Conservation (phyloP, 2,113 vertebrate species). For the Oncorhynchus masou region DNA sequence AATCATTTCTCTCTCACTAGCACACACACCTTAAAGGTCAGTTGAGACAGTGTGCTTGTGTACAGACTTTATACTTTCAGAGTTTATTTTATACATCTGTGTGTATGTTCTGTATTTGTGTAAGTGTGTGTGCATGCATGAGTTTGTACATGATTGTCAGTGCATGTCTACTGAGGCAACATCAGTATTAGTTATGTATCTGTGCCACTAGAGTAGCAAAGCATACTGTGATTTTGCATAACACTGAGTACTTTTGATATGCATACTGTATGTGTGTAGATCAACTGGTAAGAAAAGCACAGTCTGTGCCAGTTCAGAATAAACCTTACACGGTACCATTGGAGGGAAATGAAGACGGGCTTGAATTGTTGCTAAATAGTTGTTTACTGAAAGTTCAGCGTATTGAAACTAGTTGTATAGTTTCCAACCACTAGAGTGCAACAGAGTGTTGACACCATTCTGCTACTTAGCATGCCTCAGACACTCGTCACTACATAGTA, state of each 20-base stretch:
- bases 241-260: not conserved
- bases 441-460: not conserved
- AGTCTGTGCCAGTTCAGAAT: not conserved
- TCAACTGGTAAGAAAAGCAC: not conserved
- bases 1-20: not conserved
- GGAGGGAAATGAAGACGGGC: not conserved
- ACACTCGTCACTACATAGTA: not conserved
- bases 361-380: constrained; percentile 4
- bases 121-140: constrained; percentile 37
- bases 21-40: not conserved
- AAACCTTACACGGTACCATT: not conserved
- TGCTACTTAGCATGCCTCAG: not conserved
- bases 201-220: not conserved
- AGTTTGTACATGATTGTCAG: constrained; percentile 10
- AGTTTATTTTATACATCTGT: constrained; percentile 43
- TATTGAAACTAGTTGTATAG: constrained; percentile 18
- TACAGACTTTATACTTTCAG: constrained; percentile 50
- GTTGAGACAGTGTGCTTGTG: constrained; percentile 25
- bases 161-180: constrained; percentile 5
- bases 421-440: constrained; percentile 16
- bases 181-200: constrained; percentile 14
- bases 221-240: not conserved
- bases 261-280: not conserved
- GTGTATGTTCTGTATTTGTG: constrained; percentile 28
- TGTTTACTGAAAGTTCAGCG: not conserved